These are phyloP conservation scores for Epizoanthus fatuus DNA, from an alignment of 92 coral and sea anemone genomes.

Conservation along the genomic window DNA sequence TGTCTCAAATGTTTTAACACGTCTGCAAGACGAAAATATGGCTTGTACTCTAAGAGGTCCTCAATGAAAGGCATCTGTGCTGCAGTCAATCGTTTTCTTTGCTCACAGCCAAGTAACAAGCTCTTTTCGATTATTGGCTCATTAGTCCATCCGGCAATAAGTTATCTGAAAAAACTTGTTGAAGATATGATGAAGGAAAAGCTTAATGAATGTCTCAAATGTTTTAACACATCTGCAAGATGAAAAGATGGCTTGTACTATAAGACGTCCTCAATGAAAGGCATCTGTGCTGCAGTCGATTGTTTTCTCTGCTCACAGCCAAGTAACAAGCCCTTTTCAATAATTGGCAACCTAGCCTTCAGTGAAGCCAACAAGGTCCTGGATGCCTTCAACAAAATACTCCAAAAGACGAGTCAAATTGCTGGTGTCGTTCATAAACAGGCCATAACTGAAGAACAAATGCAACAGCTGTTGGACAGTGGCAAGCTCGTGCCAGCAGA, in stretches of 20 bases:
- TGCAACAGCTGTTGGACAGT: slow-evolving; percentile 48
- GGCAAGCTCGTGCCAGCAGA: slow-evolving; percentile 77
- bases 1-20: slow-evolving; percentile 71
- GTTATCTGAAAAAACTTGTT: background rate
- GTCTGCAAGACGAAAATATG: slow-evolving; percentile 56
- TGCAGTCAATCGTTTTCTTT: slow-evolving; percentile 35
- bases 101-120: too few relatives aligned
- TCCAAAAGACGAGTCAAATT: slow-evolving; percentile 58
- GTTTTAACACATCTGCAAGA: slow-evolving; percentile 65
- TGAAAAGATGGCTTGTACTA: slow-evolving; percentile 51
- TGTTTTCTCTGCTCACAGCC: slow-evolving; percentile 31
- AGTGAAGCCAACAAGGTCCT: slow-evolving; percentile 54
- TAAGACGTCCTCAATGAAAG: slow-evolving; percentile 56
- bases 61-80: slow-evolving; percentile 63
- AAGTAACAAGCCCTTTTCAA: slow-evolving; percentile 45
- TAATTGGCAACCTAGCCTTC: slow-evolving; percentile 58
- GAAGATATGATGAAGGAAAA: slow-evolving; percentile 60
- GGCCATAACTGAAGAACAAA: slow-evolving; percentile 60
- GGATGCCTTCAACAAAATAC: slow-evolving; percentile 57
- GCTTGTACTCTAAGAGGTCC: slow-evolving; percentile 41
- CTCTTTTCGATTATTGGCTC: background rate
- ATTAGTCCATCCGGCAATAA: slow-evolving; percentile 3
- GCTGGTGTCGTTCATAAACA: slow-evolving; percentile 70
- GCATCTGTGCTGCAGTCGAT: slow-evolving; percentile 65
- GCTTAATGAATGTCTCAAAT: slow-evolving; percentile 62